Conservation (phyloP, 2,113 vertebrate species). For the Spilogale gracilis region DNA sequence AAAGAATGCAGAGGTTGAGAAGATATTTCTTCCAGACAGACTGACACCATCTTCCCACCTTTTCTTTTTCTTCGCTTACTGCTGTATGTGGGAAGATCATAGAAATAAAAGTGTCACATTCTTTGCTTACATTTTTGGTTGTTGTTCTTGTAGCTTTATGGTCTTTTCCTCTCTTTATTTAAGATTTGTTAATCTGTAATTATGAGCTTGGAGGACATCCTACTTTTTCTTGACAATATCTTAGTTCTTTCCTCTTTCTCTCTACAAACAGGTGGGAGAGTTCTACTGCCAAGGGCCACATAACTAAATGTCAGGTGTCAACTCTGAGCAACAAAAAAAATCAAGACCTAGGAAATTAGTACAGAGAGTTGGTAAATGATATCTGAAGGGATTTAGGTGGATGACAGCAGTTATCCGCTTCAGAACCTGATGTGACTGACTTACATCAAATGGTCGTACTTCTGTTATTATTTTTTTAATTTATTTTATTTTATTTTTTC, state of each 20-base stretch:
- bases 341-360: accelerated
- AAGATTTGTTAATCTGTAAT: neutral
- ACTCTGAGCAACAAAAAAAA: neutral
- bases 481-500: too few species aligned
- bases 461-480: too few species aligned
- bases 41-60: accelerated
- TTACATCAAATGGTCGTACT: neutral
- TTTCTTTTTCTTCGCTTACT: neutral
- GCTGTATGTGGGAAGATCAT: too few species aligned
- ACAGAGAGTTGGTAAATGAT: neutral
- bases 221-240: neutral
- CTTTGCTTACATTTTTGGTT: neutral
- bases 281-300: neutral
- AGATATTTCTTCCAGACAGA: neutral
- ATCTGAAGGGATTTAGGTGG: neutral
- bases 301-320: neutral
- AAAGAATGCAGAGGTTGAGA: neutral
- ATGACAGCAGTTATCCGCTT: neutral
- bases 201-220: neutral
- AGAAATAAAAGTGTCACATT: neutral
- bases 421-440: neutral
- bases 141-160: neutral
- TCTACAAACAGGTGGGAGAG: neutral
- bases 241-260: neutral
- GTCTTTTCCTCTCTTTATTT: neutral